phyloP scores from a whole-genome alignment of 2,888 invertebrate species.

The Campoplex nolae region DNA sequence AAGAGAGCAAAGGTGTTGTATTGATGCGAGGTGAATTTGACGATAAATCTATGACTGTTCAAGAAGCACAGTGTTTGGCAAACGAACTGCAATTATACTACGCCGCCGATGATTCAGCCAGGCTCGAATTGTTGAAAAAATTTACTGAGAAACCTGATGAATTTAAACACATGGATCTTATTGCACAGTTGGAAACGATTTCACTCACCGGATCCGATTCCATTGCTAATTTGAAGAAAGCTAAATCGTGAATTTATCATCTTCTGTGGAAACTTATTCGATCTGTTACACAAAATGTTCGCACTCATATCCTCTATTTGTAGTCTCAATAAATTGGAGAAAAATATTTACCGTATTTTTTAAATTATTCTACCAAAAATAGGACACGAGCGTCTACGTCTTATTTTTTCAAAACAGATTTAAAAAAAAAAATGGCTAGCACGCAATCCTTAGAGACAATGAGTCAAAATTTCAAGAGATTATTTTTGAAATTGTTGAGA shows the following conservation, averaged over 20 bases:
- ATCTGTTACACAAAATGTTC: not conserved
- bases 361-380: not conserved
- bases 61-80: slow-evolving; percentile 94
- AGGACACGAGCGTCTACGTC: not conserved
- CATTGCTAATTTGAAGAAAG: not conserved
- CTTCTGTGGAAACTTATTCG: not conserved
- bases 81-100: slow-evolving; percentile 95
- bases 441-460: not conserved
- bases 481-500: not conserved
- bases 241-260: slow-evolving; percentile 32
- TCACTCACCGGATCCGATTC: slow-evolving; percentile 66
- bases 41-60: slow-evolving; percentile 89
- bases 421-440: not conserved
- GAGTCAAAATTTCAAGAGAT: not conserved
- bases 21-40: slow-evolving; percentile 95
- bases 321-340: slow-evolving; percentile 33
- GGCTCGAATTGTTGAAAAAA: slow-evolving; percentile 87
- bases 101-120: slow-evolving; percentile 87
- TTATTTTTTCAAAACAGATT: not conserved
- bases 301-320: not conserved
- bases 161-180: slow-evolving; percentile 93
- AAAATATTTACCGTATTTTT: slow-evolving; percentile 7
- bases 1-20: slow-evolving; percentile 89
- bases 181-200: slow-evolving; percentile 90
- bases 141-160: slow-evolving; percentile 90